Base-by-base conservation (phyloP, 2,797 vertebrate species). In the Onychomys torridus region DNA sequence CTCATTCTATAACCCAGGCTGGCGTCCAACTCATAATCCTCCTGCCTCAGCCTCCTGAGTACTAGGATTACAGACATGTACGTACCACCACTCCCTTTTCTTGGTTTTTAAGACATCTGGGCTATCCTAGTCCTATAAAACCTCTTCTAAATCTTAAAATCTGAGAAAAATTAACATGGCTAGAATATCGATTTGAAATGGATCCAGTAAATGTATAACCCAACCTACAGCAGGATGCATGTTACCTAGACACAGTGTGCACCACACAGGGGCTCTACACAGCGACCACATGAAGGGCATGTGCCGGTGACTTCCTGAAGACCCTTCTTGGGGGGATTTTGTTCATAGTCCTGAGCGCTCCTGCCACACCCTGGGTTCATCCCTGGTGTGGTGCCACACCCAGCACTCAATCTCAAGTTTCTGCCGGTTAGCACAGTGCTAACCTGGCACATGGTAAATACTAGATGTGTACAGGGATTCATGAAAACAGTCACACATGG, bases 101-200 rank as follows among this genome's bases (percentile, higher is more conserved):
- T 89, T 77, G 77, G 83, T 73, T 83, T 96, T 84, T 85, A 95
- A 91, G 73, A 86, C 32, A 73, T 49, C 1, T 84, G 61, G 89
- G 19, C 76, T 40, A 76, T 55, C 73, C 40, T 46, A 82, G 14
- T 95, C 49, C 32, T 79, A 27, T 23, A 92, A 90, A 90, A 73
- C 46, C 79, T 85, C 89, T 95, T 81, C 63, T 88, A 87, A 92
- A 93, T 57, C 40, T 89, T 85, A 82, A 93, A 96, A 87, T 55
- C 82, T 52, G 52, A 86, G 27, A 65, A 88, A 91, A 88, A 52
- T 83, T 76, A 81, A 67, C 55, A 73, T 57, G 12, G 57, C 81
- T 81, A 90, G 63, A 27, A 65, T n/a, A 85, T 61, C 59, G 19
- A 75, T 46, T 95, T 87, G 77, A 95, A 90, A n/a, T 81, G 89